Evolutionary conservation across 2,113 vertebrate genomes (phyloP).

Genomic region (Carassius auratus): DNA sequence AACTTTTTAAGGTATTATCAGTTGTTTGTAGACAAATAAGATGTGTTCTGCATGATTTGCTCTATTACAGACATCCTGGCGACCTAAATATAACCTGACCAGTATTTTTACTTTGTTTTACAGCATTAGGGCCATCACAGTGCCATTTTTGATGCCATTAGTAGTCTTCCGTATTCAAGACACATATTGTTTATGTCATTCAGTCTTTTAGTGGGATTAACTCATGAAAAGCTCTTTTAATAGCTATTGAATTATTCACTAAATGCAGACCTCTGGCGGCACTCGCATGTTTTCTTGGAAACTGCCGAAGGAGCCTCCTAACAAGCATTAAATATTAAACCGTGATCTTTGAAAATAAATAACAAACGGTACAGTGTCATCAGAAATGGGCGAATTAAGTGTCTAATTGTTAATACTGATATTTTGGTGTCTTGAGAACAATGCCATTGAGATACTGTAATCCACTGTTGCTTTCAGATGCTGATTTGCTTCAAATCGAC

Average conservation of each 20-base stretch:
- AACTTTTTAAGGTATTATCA: neutral
- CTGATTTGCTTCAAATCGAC: neutral
- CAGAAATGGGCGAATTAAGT: conserved; percentile 12
- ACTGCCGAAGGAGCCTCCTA: conserved; percentile 6
- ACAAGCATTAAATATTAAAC: conserved; percentile 53
- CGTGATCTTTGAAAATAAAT: conserved; percentile 27
- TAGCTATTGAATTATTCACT: conserved; percentile 43
- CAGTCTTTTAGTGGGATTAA: conserved; percentile 7
- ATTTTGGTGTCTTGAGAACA: too few species aligned
- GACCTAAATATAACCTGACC: neutral
- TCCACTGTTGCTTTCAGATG: too few species aligned
- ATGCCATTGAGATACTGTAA: too few species aligned
- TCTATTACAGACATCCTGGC: neutral
- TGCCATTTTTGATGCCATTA: neutral
- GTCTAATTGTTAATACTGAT: too few species aligned
- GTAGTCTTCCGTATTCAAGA: neutral
- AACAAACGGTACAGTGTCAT: conserved; percentile 32
- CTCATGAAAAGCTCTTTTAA: conserved; percentile 41
- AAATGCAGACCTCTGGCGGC: conserved; percentile 28
- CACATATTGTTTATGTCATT: neutral
- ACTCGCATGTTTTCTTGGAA: conserved; percentile 41
- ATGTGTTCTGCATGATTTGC: neutral
- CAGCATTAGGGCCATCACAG: neutral
- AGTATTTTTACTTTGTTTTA: neutral
- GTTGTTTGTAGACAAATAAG: neutral